Evolutionary conservation across 1,140 invertebrate genomes (phyloP), one percentile per base, ranked within the genome.

Genomic region (Caenorhabditis inopinata): DNA sequence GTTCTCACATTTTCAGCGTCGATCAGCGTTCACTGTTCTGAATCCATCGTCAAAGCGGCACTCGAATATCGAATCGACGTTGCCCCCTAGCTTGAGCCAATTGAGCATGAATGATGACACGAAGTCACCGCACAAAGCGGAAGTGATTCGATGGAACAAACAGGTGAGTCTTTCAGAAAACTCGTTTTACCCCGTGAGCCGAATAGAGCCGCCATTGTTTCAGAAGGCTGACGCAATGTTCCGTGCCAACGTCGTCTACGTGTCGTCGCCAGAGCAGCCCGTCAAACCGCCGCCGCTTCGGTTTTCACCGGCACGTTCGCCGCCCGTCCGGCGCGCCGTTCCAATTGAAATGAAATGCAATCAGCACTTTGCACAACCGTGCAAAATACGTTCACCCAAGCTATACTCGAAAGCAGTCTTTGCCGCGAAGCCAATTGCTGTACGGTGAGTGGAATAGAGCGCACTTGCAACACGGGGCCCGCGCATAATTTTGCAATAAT

Each of bases 141-240:
- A 68, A 68, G 58, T 68, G 11, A 68, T 68, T 38, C 29, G 58
- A 68, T 68, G 58, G 58, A 68, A 68, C n/a, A 68, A 68, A 42
- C 58, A 68, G 32, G 58, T 68, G 23, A 3, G 7, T 6, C 12
- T 25, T 53, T 58, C n/a, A n/a, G n/a, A n/a, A n/a, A n/a, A n/a
- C n/a, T n/a, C n/a, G n/a, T n/a, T n/a, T n/a, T n/a, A n/a, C n/a
- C n/a, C n/a, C n/a, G n/a, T n/a, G n/a, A n/a, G n/a, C n/a, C n/a
- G n/a, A 16, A 58, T 14, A 32, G 2, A 23, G 6, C 9, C 14
- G 5, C 38, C 5, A 42, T 32, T 58, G 29, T 32, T 68, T 5
- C 58, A 68, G 58, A 68, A 68, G 23, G 58, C 58, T 21, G 58
- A 68, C n/a, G 58, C 58, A 18, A 68, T 68, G 58, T 68, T 68